A percentile compares a stretch with the other conserved stretches of the same genome.
These are phyloP conservation scores for Varroa destructor DNA, from an alignment of 1,140 invertebrate species.

Conservation along the genomic window DNA sequence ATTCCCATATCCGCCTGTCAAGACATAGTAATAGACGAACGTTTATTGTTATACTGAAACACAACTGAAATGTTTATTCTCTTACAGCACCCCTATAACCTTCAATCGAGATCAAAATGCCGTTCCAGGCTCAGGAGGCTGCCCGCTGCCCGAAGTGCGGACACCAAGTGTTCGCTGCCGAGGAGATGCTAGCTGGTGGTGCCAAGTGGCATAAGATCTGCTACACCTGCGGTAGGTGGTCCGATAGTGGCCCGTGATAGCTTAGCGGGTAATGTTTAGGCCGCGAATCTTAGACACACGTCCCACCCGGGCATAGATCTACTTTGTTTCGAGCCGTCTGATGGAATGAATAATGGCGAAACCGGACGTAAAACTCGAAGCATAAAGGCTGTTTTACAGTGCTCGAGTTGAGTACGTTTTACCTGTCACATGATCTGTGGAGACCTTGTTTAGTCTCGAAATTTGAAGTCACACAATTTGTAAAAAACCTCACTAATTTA, in stretches of 20 bases:
- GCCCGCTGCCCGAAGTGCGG: conserved; percentile 91
- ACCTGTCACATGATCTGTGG: no score
- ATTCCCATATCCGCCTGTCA: background rate
- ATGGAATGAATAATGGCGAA: no score
- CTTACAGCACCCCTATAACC: background rate
- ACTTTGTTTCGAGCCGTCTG: no score
- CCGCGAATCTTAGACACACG: no score
- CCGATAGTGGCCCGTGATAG: background rate
- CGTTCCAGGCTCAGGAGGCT: conserved; percentile 87
- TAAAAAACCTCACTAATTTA: no score
- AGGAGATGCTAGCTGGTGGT: conserved; percentile 87
- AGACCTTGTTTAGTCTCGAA: no score
- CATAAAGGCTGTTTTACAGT: no score
- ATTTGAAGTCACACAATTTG: no score
- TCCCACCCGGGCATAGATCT: no score
- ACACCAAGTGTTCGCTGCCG: conserved; percentile 93
- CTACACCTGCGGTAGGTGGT: conserved; percentile 88
- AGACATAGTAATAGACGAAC: background rate
- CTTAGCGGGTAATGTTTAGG: no score
- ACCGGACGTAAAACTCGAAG: no score
- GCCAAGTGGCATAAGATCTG: conserved; percentile 96
- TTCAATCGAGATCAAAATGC: conserved; percentile 54
- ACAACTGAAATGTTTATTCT: background rate
- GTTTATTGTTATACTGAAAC: background rate
- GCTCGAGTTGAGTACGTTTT: no score